Base-by-base conservation (phyloP, 2,797 vertebrate genomes). In the Pampus argenteus region DNA sequence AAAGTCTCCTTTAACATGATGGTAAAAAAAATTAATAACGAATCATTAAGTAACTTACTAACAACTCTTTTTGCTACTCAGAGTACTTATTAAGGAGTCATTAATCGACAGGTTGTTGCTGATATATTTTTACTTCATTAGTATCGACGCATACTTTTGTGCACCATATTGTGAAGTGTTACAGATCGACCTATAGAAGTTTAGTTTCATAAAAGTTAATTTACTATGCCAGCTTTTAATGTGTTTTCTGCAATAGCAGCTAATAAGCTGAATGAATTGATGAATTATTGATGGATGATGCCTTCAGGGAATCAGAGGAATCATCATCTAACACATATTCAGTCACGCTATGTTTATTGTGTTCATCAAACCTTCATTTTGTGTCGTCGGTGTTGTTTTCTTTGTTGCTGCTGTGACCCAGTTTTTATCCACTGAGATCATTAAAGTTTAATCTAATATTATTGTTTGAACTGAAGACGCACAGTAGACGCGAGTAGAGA, bases 281-380 rank as follows among this genome's bases (percentile, higher is more conserved):
- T 79, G 55, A 79, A 79, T 88, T 71, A 86, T 71, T 73, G 76
- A 82, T 70, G 68, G 22, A 17, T 29, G 3, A 23, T 22, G 36
- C 63, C 49, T 73, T n/a, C n/a, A n/a, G n/a, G n/a, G n/a, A n/a
- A 45, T 76, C 48, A 44, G 22, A 49, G 28, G 64, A n/a, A n/a
- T n/a, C n/a, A n/a, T n/a, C 22, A 18, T 66, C 62, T 17, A 44
- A 51, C 15, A 38, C 17, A 6, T 45, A 23, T 52, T 31, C 38
- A 49, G 11, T 49, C 36, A 34, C 6, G 6, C 45, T 63, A 9
- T 68, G 52, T 74, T 78, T 57, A 54, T 70, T 63, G 6, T 68
- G 52, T 74, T 78, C 54, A 54, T 70, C 31, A 59, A 68, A 62
- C 15, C 42, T 60, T 14, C 20, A 34, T 45, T 56, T 71, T 61